These are phyloP conservation scores for Hepsetus odoe DNA, from an alignment of 2,113 vertebrate genomes.

Conservation along the genomic window DNA sequence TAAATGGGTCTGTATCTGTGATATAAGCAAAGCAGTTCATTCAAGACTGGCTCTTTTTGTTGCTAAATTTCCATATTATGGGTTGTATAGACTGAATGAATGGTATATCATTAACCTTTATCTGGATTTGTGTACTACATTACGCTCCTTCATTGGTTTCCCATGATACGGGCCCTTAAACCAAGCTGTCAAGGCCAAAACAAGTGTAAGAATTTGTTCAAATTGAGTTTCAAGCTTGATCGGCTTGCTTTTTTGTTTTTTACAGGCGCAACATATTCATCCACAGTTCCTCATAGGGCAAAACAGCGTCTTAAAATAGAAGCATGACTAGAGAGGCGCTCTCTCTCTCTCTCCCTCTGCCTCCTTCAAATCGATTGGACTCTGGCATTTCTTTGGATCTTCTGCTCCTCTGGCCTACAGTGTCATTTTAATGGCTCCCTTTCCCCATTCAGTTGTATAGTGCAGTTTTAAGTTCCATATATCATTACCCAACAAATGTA, in stretches of 20 bases:
- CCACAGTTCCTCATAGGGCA: conserved; percentile 23
- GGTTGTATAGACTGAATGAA: no score
- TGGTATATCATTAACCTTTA: no score
- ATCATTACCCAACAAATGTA: conserved; percentile 72
- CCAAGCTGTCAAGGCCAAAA: background rate
- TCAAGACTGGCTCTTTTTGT: no score
- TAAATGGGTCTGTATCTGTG: no score
- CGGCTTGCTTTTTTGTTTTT: conserved; percentile 11
- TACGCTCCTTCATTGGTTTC: background rate
- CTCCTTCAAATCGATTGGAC: conserved; percentile 71
- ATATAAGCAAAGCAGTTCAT: no score
- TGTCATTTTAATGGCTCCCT: conserved; percentile 68
- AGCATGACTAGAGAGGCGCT: conserved; percentile 1
- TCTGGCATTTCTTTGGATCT: conserved; percentile 69
- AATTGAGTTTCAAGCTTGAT: background rate
- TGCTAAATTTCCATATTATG: no score
- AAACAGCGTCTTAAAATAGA: conserved; percentile 37
- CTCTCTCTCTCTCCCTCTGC: conserved; percentile 55
- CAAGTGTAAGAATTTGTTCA: background rate
- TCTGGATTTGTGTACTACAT: background rate
- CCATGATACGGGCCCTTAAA: no score
- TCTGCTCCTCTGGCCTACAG: conserved; percentile 60
- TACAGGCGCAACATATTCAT: background rate
- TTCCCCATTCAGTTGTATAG: conserved; percentile 70
- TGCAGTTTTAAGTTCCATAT: conserved; percentile 64